Conservation (phyloP, 2,888 invertebrate genomes). For the Cantharis rufa region DNA sequence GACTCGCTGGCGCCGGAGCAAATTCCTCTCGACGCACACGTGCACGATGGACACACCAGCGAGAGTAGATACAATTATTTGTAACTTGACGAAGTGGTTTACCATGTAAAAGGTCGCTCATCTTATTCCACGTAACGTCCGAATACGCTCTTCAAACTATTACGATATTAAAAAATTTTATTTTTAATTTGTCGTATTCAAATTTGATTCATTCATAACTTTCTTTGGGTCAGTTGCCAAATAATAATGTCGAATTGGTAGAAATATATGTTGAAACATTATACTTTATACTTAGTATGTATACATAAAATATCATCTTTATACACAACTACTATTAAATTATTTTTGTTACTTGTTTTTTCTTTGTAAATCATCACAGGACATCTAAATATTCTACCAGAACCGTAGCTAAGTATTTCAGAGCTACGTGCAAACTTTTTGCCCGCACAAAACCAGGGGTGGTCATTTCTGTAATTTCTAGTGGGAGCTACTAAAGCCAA, state of each 20-base stretch:
- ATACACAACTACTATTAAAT: no score
- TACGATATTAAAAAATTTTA: background rate
- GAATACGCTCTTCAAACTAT: background rate
- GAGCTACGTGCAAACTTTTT: no score
- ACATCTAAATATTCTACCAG: no score
- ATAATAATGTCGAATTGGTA: background rate
- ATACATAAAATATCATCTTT: no score
- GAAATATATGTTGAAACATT: no score
- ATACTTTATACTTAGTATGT: no score
- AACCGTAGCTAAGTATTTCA: no score
- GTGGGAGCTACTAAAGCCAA: no score
- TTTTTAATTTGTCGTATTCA: background rate
- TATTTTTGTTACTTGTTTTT: no score
- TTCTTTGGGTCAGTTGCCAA: background rate
- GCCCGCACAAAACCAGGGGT: no score
- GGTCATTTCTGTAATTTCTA: no score
- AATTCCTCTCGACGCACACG: slow-evolving; percentile 62
- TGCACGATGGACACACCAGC: slow-evolving; percentile 42
- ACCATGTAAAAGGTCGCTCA: slow-evolving; percentile 2
- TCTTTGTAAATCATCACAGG: no score
- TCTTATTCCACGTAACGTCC: background rate
- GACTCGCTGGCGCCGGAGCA: slow-evolving; percentile 67
- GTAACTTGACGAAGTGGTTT: slow-evolving; percentile 3
- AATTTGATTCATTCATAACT: background rate
- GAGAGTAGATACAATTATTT: slow-evolving; percentile 13